phyloP scores from a whole-genome alignment of 2,888 invertebrate species.

The Dolichopus griseipennis region DNA sequence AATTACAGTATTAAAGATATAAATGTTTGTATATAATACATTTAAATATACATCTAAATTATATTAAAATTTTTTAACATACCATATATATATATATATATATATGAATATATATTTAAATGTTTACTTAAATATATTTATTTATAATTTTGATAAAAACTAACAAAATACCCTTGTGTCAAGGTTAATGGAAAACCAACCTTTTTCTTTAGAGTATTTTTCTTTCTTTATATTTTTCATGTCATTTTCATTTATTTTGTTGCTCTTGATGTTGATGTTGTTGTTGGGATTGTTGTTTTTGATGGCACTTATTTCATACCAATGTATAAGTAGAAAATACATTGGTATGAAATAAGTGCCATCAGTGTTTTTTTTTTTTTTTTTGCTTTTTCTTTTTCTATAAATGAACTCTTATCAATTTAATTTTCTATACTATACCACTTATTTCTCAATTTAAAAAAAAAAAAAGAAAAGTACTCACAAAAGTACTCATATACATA shows the following conservation, averaged over 20 bases:
- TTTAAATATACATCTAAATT: too few relatives aligned
- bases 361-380: not conserved
- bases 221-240: not conserved
- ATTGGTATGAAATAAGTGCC: not conserved
- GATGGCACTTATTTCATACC: too few relatives aligned
- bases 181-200: not conserved
- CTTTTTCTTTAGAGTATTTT: not conserved
- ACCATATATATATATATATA: too few relatives aligned
- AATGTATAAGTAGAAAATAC: too few relatives aligned
- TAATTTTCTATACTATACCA: not conserved
- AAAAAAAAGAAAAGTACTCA: too few relatives aligned
- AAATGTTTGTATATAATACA: too few relatives aligned
- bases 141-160: not conserved
- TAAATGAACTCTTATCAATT: not conserved
- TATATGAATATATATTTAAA: not conserved
- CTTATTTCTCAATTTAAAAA: not conserved
- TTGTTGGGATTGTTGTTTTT: too few relatives aligned
- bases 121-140: not conserved
- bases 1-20: not conserved
- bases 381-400: not conserved
- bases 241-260: not conserved
- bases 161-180: not conserved
- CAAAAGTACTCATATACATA: too few relatives aligned
- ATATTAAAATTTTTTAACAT: too few relatives aligned
- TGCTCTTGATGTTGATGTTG: too few relatives aligned